Conservation (phyloP, 2,113 vertebrate species). For the Podilymbus podiceps region DNA sequence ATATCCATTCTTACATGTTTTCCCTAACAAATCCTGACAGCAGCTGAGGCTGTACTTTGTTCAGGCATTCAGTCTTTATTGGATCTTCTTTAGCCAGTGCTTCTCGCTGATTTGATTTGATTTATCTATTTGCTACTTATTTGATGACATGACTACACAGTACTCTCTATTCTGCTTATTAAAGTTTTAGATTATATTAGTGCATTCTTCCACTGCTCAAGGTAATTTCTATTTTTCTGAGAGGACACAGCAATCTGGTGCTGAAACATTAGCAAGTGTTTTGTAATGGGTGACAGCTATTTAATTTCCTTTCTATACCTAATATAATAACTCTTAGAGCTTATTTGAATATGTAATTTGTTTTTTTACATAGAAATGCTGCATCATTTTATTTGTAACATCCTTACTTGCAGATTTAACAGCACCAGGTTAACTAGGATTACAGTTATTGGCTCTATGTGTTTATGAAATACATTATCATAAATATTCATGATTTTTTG, state of each 20-base stretch:
- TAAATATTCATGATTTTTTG: constrained; percentile 47
- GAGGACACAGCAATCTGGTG: not conserved
- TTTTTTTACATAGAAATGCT: not conserved
- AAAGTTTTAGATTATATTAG: not conserved
- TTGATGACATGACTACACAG: not conserved
- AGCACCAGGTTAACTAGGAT: not conserved
- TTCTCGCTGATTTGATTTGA: not conserved
- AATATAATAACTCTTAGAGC: not conserved
- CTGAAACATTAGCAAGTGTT: constrained; percentile 1
- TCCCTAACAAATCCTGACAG: not conserved
- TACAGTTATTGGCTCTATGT: not conserved
- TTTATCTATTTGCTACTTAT: not conserved
- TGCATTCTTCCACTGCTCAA: not conserved
- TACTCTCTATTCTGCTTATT: not conserved
- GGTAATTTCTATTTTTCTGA: not conserved
- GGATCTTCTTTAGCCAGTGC: not conserved
- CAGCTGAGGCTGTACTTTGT: not conserved
- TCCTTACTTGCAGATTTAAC: not conserved
- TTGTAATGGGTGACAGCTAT: not conserved
- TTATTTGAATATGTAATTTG: constrained; percentile 16
- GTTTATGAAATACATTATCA: constrained; percentile 34
- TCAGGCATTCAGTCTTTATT: not conserved
- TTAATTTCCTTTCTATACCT: not conserved
- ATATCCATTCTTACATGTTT: not conserved
- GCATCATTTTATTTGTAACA: not conserved